These are phyloP conservation scores for Glyphotaelius pellucidus DNA, from an alignment of 2,888 invertebrate species.

Conservation along the genomic window DNA sequence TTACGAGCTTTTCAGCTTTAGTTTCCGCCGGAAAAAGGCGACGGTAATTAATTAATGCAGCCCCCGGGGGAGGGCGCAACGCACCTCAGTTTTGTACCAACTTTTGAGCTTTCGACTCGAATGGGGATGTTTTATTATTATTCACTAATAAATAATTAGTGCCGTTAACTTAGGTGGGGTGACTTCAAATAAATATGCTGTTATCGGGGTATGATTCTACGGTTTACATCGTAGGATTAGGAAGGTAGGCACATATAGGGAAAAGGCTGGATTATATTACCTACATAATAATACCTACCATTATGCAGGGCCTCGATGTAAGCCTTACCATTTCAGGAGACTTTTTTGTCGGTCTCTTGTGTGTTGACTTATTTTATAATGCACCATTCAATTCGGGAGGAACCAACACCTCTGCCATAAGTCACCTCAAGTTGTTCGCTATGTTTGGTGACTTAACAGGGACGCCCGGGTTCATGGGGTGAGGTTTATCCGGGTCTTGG, in stretches of 20 bases:
- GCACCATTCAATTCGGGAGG: no score
- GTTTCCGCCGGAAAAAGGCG: constrained; percentile 54
- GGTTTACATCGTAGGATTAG: neutral
- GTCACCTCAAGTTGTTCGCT: no score
- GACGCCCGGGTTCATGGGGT: no score
- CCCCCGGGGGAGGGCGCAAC: neutral
- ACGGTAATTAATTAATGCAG: constrained; percentile 62
- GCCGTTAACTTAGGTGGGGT: neutral
- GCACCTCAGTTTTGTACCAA: neutral
- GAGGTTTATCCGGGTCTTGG: no score
- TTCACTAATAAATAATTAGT: neutral
- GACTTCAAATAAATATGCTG: neutral
- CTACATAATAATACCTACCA: neutral
- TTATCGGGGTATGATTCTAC: neutral
- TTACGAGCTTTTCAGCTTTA: constrained; percentile 52
- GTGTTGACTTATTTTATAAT: no score
- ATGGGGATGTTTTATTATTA: neutral
- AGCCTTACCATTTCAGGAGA: neutral
- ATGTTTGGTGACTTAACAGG: no score
- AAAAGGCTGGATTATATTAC: neutral
- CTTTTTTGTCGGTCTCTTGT: neutral
- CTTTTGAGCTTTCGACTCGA: neutral
- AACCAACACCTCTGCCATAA: no score
- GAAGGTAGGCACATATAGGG: neutral
- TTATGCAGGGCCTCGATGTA: neutral